Evolutionary conservation across 2,797 vertebrate genomes (phyloP).

Genomic region (Myripristis murdjan): DNA sequence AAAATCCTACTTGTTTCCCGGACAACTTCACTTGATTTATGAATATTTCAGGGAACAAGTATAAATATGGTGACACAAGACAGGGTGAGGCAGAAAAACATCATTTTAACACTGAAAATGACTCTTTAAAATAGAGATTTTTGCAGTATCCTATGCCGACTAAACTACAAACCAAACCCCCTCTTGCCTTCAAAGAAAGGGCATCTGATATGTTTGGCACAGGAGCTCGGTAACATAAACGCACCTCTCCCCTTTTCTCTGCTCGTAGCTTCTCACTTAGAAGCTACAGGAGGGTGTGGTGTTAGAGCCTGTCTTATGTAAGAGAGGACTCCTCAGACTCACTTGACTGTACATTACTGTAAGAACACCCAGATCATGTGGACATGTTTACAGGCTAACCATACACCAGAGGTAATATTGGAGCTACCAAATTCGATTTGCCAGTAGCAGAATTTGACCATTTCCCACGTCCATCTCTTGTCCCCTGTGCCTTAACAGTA

Average conservation of each 20-base stretch:
- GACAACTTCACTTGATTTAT: too few species aligned
- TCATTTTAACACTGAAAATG: too few species aligned
- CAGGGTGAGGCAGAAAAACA: too few species aligned
- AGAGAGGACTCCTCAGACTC: conserved; percentile 28
- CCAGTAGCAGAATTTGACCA: conserved; percentile 10
- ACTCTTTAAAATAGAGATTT: too few species aligned
- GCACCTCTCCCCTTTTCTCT: background rate
- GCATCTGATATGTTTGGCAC: background rate
- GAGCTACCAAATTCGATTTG: conserved; percentile 10
- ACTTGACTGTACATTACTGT: conserved; percentile 27
- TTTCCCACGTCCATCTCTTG: background rate
- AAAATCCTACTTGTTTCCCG: too few species aligned
- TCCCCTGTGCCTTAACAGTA: conserved; percentile 57
- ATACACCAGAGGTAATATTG: too few species aligned
- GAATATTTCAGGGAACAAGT: too few species aligned
- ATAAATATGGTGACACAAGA: too few species aligned
- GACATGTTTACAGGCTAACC: conserved; percentile 56
- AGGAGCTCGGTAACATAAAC: background rate
- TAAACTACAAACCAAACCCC: conserved; percentile 2
- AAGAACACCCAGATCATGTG: conserved; percentile 22
- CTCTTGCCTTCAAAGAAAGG: conserved; percentile 1
- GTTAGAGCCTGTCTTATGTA: conserved; percentile 37
- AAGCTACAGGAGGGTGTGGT: background rate
- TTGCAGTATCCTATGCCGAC: background rate
- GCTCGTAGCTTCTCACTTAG: background rate